Conservation (phyloP, 2,113 vertebrate genomes). For the Eubucco bourcierii region DNA sequence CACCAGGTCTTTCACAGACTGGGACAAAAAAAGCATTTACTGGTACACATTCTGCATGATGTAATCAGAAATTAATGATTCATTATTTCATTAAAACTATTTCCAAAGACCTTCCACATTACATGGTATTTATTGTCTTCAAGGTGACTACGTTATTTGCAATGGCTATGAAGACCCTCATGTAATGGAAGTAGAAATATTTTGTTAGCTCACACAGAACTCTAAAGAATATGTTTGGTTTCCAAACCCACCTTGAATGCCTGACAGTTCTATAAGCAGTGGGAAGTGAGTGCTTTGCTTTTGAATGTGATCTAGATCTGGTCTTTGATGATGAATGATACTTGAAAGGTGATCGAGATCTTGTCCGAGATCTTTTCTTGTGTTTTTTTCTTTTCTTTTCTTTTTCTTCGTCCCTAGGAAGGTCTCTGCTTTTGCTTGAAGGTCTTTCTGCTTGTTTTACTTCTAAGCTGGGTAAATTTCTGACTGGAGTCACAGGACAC, state of each 20-base stretch:
- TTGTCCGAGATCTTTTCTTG: constrained; percentile 87
- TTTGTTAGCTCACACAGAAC: neutral
- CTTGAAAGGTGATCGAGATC: constrained; percentile 83
- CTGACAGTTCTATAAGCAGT: constrained; percentile 90
- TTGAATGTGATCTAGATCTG: constrained; percentile 81
- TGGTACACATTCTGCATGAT: neutral
- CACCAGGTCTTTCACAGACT: neutral
- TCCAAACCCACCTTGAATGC: constrained; percentile 85
- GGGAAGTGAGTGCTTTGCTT: constrained; percentile 90
- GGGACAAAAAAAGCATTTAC: neutral
- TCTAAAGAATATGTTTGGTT: neutral
- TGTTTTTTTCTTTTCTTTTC: constrained; percentile 96
- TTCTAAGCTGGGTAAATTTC: constrained; percentile 68
- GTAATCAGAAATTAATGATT: neutral
- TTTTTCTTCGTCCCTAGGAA: constrained; percentile 77
- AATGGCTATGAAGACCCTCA: neutral
- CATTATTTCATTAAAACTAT: neutral
- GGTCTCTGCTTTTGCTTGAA: constrained; percentile 71
- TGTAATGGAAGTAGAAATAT: neutral
- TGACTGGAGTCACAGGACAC: constrained; percentile 61
- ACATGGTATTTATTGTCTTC: neutral
- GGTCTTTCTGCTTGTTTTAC: constrained; percentile 65
- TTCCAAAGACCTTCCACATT: neutral
- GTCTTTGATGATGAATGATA: constrained; percentile 76
- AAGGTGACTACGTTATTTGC: neutral